A percentile compares a stretch with the other conserved stretches of the same genome.
These are phyloP conservation scores for Hippotragus niger DNA, from an alignment of 2,113 vertebrate genomes.

Conservation along the genomic window DNA sequence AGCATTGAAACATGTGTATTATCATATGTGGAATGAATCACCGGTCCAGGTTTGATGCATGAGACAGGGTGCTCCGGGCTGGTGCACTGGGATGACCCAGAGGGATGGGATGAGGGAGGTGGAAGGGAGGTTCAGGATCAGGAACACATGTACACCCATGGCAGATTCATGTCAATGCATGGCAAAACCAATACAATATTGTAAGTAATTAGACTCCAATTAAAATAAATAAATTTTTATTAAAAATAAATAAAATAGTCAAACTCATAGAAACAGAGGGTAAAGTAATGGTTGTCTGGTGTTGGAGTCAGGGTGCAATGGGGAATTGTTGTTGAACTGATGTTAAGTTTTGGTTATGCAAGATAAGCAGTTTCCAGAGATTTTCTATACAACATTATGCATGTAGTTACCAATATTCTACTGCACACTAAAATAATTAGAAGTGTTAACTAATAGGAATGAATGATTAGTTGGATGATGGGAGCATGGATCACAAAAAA, in stretches of 20 bases:
- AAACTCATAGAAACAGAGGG: neutral
- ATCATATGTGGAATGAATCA: too few relatives aligned
- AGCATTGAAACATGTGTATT: too few relatives aligned
- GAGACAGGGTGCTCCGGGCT: too few relatives aligned
- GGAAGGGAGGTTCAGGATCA: too few relatives aligned
- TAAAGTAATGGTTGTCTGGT: neutral
- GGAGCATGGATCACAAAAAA: neutral
- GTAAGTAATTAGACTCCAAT: too few relatives aligned
- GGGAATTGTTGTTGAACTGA: neutral
- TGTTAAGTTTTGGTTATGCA: neutral
- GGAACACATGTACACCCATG: too few relatives aligned
- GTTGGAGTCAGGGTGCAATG: neutral
- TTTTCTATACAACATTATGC: neutral
- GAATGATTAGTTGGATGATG: neutral
- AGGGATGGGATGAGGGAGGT: too few relatives aligned
- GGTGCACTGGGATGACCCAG: too few relatives aligned
- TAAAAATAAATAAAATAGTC: neutral
- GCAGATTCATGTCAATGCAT: too few relatives aligned
- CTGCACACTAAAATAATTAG: neutral
- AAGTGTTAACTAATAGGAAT: neutral
- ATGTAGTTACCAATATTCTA: too few relatives aligned
- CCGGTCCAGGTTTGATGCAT: accelerated
- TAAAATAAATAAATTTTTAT: too few relatives aligned
- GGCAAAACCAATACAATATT: too few relatives aligned
- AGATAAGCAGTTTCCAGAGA: neutral